Evolutionary conservation across 2,797 vertebrate species (phyloP).

Genomic region (Knipowitschia caucasica): DNA sequence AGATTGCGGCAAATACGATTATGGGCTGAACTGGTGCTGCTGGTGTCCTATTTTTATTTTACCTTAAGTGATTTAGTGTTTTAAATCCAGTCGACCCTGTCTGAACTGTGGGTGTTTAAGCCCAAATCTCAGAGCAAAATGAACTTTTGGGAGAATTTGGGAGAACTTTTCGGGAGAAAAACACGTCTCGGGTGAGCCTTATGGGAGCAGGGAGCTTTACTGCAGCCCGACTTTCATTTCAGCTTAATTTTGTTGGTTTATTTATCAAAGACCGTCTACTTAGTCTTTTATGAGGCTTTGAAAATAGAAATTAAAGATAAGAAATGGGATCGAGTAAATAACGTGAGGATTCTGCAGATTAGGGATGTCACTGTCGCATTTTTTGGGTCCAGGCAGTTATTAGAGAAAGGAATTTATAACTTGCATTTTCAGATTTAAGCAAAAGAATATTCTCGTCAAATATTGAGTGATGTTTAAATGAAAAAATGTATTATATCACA

Average conservation of each 20-base stretch:
- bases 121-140: background rate
- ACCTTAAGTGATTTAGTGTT: background rate
- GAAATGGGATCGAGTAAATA: background rate
- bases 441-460: background rate
- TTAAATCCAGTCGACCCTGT: background rate
- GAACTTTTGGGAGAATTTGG: too few relatives aligned
- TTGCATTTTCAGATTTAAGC: background rate
- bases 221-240: background rate
- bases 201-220: background rate
- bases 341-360: background rate
- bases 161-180: too few relatives aligned
- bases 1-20: background rate
- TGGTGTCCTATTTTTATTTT: background rate
- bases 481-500: too few relatives aligned
- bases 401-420: too few relatives aligned
- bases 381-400: background rate
- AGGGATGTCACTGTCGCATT: background rate
- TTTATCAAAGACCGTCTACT: background rate
- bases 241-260: conserved; percentile 1
- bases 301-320: background rate
- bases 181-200: background rate
- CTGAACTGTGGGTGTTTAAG: background rate
- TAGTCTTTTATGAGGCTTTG: background rate
- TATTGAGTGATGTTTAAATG: too few relatives aligned
- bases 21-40: background rate